Base-by-base conservation (phyloP, 2,113 vertebrate genomes). In the Diadophis punctatus region DNA sequence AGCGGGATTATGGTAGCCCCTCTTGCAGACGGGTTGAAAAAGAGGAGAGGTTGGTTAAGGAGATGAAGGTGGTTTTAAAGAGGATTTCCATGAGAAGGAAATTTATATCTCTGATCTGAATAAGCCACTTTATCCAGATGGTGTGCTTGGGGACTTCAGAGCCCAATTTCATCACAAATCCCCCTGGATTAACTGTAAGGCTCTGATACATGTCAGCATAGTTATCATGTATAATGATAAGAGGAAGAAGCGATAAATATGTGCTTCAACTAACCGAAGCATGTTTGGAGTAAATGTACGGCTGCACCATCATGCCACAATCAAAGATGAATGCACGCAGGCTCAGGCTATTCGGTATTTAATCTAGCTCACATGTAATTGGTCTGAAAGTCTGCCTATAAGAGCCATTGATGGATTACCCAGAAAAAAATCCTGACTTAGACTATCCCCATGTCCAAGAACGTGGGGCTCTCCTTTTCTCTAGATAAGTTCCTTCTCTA, bases 1-100 rank as follows among this genome's bases (percentile, higher is more conserved):
- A 49, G 27, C 2, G 23, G 84, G 43, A 91, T 91, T 91, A 86
- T 49, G 20, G 53, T 5, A 30, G 43, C n/a, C 51, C 51, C 74
- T 56, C 74, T 85, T 53, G 34, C 52, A 46, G 12, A 43, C 3
- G 1, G 27, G 84, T 46, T 91, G 58, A 86, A 91, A 48, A 63
- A 55, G 84, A n/a, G 14, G 60, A 63, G 27, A 58, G 43, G 43
- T 68, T 51, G 30, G 88, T 60, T 63, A 90, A 90, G 53, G 84
- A 91, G 90, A 52, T 86, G 74, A 92, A 60, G 53, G 63, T 49
- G 90, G 84, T 87, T 86, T 92, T 92, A 86, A 60, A 85, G 46
- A 74, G 55, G n/a, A 58, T 90, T 90, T 92, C 92, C 49, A n/a
- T 9, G 22, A 2, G 5, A 89, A 48, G 53, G 43, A 89, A 86